Conservation (phyloP, 2,113 vertebrate species). For the Bettongia penicillata region DNA sequence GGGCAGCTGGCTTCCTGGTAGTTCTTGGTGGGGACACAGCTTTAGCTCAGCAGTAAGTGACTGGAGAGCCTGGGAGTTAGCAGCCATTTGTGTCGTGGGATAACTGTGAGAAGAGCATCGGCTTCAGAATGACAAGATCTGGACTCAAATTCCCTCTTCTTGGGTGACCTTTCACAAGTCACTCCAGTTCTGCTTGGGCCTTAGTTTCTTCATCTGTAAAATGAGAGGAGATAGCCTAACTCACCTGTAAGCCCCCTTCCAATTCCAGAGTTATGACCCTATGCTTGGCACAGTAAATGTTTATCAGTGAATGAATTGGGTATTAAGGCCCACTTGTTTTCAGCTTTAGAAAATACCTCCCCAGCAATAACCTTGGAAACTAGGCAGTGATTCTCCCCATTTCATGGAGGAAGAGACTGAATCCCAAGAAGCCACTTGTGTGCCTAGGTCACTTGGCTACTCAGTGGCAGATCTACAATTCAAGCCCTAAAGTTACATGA, state of each 20-base stretch:
- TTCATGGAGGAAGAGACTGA: not conserved
- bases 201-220: not conserved
- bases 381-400: not conserved
- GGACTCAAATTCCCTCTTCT: not conserved
- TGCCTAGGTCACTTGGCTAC: not conserved
- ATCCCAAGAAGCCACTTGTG: not conserved
- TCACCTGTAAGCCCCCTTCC: not conserved
- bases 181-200: not conserved
- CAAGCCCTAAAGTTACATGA: not conserved
- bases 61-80: not conserved
- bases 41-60: constrained; percentile 36
- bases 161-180: not conserved
- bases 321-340: not conserved
- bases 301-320: not conserved
- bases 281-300: not conserved
- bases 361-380: not conserved
- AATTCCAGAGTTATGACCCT: not conserved
- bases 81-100: constrained; percentile 18
- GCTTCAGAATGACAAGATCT: not conserved
- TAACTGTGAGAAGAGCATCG: constrained; percentile 9
- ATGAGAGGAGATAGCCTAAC: not conserved
- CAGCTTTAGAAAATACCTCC: not conserved
- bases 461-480: not conserved
- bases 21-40: constrained; percentile 30
- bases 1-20: not conserved